phyloP scores from a whole-genome alignment of 1,140 invertebrate genomes.

The Calephelis virginiensis region DNA sequence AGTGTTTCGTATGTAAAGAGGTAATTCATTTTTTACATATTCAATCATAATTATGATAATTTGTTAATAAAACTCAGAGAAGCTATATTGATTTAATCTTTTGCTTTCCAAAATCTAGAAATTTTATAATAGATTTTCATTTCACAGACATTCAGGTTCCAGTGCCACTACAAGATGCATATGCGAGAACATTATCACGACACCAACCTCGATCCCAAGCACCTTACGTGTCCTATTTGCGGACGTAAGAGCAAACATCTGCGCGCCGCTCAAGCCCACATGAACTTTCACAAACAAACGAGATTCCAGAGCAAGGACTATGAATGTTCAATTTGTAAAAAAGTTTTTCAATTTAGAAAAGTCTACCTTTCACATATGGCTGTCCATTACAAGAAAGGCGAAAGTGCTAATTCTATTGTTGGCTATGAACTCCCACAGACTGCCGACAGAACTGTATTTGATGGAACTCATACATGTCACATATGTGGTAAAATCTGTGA shows the following conservation, averaged over 20 bases:
- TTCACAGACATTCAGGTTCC: slow-evolving; percentile 63
- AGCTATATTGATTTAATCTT: not conserved
- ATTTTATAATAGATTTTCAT: slow-evolving; percentile 10
- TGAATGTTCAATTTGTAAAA: slow-evolving; percentile 70
- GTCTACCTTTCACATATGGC: slow-evolving; percentile 70
- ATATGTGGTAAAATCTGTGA: slow-evolving; percentile 69
- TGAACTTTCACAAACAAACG: slow-evolving; percentile 73
- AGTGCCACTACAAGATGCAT: slow-evolving; percentile 69
- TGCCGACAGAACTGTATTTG: slow-evolving; percentile 37
- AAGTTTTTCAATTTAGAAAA: slow-evolving; percentile 61
- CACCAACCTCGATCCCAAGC: slow-evolving; percentile 56
- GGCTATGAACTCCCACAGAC: slow-evolving; percentile 41
- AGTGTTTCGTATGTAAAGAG: slow-evolving; percentile 68
- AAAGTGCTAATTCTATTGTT: slow-evolving; percentile 57
- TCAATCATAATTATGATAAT: not conserved
- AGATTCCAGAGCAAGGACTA: slow-evolving; percentile 69
- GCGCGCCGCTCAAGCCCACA: slow-evolving; percentile 67
- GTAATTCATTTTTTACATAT: slow-evolving; percentile 37
- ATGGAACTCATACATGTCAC: slow-evolving; percentile 58
- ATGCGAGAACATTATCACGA: slow-evolving; percentile 71
- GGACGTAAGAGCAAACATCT: slow-evolving; percentile 67
- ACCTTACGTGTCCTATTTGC: slow-evolving; percentile 67
- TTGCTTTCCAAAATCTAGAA: slow-evolving; percentile 19
- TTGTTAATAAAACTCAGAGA: not conserved
- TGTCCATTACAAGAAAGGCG: slow-evolving; percentile 64